Percentiles rank a stretch among this genome's conserved stretches.
Conservation (phyloP, 2,797 vertebrate genomes). For the Diceros bicornis region DNA sequence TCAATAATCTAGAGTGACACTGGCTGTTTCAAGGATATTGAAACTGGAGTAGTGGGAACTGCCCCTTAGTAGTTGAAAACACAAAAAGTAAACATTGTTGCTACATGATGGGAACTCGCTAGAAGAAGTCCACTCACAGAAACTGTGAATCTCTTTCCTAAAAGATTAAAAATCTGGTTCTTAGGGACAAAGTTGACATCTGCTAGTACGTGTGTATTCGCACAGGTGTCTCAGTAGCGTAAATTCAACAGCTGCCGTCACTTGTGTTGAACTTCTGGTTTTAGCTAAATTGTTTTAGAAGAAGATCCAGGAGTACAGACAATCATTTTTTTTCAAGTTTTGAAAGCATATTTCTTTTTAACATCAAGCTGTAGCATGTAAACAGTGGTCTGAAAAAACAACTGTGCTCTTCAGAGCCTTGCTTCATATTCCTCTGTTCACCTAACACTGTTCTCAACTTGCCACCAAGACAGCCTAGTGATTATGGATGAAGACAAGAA, state of each 20-base stretch:
- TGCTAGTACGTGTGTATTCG: not conserved
- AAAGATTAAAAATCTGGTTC: slow-evolving; percentile 47
- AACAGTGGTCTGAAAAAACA: not conserved
- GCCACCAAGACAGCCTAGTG: not conserved
- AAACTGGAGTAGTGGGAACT: slow-evolving; percentile 1
- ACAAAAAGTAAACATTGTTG: not conserved
- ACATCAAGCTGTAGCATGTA: not conserved
- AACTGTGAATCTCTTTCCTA: not conserved
- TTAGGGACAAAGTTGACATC: slow-evolving; percentile 3
- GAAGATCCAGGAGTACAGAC: slow-evolving; percentile 6
- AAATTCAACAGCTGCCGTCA: slow-evolving; percentile 60
- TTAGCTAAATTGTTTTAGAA: slow-evolving; percentile 47
- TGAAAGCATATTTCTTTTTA: not conserved
- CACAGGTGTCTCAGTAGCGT: slow-evolving; percentile 11
- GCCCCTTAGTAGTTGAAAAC: not conserved
- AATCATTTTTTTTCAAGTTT: not conserved
- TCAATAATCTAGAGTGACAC: not conserved
- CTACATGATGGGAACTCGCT: not conserved
- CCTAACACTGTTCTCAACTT: not conserved
- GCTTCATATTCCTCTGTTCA: not conserved
- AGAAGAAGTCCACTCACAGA: not conserved
- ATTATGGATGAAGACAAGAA: not conserved
- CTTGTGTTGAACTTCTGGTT: slow-evolving; percentile 21
- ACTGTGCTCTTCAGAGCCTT: not conserved
- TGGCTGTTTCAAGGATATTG: not conserved